Evolutionary conservation across 2,888 invertebrate species (phyloP), one percentile per base, ranked within the genome.

Genomic region (Capitulum mitella): DNA sequence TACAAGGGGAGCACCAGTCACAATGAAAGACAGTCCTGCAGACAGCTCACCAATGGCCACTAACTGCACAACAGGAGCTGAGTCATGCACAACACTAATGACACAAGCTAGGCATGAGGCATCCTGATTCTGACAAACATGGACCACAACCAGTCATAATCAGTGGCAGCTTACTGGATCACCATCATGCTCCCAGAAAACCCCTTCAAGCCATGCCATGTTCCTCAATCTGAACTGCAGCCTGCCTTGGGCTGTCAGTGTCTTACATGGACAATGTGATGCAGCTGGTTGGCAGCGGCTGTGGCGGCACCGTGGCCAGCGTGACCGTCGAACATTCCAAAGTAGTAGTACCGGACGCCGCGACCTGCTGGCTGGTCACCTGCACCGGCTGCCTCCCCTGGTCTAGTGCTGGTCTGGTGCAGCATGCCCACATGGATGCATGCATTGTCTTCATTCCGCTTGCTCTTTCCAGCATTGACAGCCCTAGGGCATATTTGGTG

Each of bases 241-340:
- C 29, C 61, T 3, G 61, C 61, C 12, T 8, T 51, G 51, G 46
- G 10, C 1, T 37, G 19, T 78, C 76, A 78, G 80, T 26, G 74
- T 83, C 84, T 84, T 86, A 91, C 92, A 86, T 92, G 90, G 79
- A 94, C 87, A 84, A 93, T 91, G 84, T 90, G 90, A 85, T 93
- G 93, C 54, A 94, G 89, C 82, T 92, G 91, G 84, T 92, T 88
- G 40, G 92, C 89, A 64, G 93, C 92, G 81, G 92, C 91, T 32
- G 93, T 86, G 2, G 94, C 92, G 61, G 93, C 93, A 74, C 92
- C 92, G 83, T 90, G 90, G 1, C 94, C 93, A 37, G 93, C 94
- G 86, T 94, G 94, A 0, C 94, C 94, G 87, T 94, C 94, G 86
- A 94, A 94, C 82, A 94, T 88, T 32, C 90, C 93, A 86, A 92